Evolutionary conservation across 2,888 invertebrate genomes (phyloP).

Genomic region (Lingula anatina): DNA sequence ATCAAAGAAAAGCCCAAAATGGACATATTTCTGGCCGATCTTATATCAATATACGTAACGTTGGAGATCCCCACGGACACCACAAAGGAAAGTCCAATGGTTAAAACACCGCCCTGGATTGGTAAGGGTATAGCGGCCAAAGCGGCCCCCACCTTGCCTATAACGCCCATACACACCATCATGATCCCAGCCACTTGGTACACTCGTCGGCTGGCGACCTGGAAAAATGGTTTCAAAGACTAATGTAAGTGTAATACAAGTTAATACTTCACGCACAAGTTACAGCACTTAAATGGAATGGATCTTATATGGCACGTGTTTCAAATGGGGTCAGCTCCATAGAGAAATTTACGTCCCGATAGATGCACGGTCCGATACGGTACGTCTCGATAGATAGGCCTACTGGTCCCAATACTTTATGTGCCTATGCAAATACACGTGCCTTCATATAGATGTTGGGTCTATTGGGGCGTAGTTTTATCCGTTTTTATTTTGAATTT

Average conservation of each 20-base stretch:
- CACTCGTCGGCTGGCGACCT: slow-evolving; percentile 6
- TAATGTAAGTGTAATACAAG: neutral
- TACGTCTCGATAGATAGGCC: too few species aligned
- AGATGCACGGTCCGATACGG: too few species aligned
- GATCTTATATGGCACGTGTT: too few species aligned
- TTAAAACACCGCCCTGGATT: slow-evolving; percentile 9
- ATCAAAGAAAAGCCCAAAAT: slow-evolving; percentile 7
- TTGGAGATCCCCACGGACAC: slow-evolving; percentile 6
- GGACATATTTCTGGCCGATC: slow-evolving; percentile 3
- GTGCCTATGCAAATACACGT: too few species aligned
- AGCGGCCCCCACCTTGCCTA: slow-evolving; percentile 14
- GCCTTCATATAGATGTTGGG: too few species aligned
- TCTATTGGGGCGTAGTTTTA: too few species aligned
- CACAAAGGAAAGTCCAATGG: slow-evolving; percentile 10
- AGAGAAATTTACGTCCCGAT: too few species aligned
- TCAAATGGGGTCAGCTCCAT: too few species aligned
- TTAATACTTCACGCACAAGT: too few species aligned
- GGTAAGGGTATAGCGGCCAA: slow-evolving; percentile 12
- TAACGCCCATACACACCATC: slow-evolving; percentile 7
- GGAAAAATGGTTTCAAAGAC: neutral
- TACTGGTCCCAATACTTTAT: too few species aligned
- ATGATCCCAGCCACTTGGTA: slow-evolving; percentile 8
- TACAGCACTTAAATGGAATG: too few species aligned
- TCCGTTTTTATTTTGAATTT: too few species aligned
- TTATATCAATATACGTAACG: slow-evolving; percentile 3